Evolutionary conservation across 2,797 vertebrate species (phyloP), one percentile per base, ranked within the genome.

Genomic region (Mormyrops attenuatus): DNA sequence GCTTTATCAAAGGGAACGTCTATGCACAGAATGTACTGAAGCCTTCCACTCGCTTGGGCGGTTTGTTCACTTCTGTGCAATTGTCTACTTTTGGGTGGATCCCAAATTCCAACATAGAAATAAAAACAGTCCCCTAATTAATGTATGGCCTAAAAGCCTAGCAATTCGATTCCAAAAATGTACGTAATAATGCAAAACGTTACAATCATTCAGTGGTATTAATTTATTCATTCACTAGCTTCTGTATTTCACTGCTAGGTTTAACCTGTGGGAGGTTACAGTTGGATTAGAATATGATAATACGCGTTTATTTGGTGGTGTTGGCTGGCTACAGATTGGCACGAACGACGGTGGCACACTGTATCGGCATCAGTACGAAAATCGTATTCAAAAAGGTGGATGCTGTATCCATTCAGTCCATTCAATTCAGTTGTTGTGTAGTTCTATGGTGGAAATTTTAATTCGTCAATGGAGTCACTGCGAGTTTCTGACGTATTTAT

Each of bases 1-100:
- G 47, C 44, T 52, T 17, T 52, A 30, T 52, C n/a, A 85, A 50
- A 85, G 44, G 47, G 49, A 50, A 52, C 91, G 92, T 89, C 91
- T 80, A 87, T 92, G 89, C 87, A 63, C 17, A 38, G 5, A 85
- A 13, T 57, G 49, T 22, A 73, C 26, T 52, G 69, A 85, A 50
- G 8, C 8, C 47, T 30, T 52, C 26, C 11, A 85, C 49, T 50
- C 47, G 22, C n/a, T 85, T 9, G 17, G 22, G 47, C 22, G 17
- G n/a, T 49, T 85, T 85, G 80, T n/a, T 52, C 49, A 85, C 47
- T 30, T 52, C 9, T 34, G 13, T 85, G 26, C 2, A 82, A 17
- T 30, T 7, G 22, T 86, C 84, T 30, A 85, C n/a, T 85, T 15
- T 50, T 85, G 50, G 22, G 49, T 26, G 47, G 49, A 52, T 50